A percentile compares a stretch with the other conserved stretches of the same genome.
Evolutionary conservation across 2,113 vertebrate genomes (phyloP).

Genomic region (Poeciliopsis turrubarensis): DNA sequence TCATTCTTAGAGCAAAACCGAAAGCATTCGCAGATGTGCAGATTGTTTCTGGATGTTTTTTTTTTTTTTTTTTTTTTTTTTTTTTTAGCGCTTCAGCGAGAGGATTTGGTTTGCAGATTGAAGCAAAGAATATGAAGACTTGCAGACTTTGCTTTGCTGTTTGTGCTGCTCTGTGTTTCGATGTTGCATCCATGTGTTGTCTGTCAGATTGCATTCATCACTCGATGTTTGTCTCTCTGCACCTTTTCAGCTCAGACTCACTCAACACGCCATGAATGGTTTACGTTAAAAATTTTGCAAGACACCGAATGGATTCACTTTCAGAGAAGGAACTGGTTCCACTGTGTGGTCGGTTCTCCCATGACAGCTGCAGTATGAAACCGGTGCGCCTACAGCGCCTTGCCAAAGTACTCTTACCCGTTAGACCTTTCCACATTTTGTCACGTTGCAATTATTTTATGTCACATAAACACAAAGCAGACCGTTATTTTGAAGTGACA

Average conservation of each 20-base stretch:
- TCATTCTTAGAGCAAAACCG: neutral
- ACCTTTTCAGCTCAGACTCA: constrained; percentile 15
- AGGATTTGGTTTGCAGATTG: neutral
- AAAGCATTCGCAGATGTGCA: constrained; percentile 14
- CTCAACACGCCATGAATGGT: constrained; percentile 9
- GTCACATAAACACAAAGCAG: neutral
- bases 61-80: neutral
- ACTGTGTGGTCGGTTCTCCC: constrained; percentile 46
- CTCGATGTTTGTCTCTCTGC: constrained; percentile 25
- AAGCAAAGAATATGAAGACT: neutral
- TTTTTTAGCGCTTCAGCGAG: neutral
- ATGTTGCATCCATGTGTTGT: constrained; percentile 27
- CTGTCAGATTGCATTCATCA: constrained; percentile 4
- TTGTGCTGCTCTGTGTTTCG: constrained; percentile 29
- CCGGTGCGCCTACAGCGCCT: neutral
- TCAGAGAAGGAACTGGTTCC: neutral
- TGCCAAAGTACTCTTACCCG: neutral
- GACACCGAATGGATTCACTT: neutral
- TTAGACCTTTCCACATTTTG: neutral
- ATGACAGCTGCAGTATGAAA: constrained; percentile 71
- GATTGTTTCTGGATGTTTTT: neutral
- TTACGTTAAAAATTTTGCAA: neutral
- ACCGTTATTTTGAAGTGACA: too few species aligned
- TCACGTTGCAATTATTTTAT: neutral
- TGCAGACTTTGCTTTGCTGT: constrained; percentile 50